phyloP scores from a whole-genome alignment of 2,888 invertebrate genomes.

The Dolichopus griseipennis region DNA sequence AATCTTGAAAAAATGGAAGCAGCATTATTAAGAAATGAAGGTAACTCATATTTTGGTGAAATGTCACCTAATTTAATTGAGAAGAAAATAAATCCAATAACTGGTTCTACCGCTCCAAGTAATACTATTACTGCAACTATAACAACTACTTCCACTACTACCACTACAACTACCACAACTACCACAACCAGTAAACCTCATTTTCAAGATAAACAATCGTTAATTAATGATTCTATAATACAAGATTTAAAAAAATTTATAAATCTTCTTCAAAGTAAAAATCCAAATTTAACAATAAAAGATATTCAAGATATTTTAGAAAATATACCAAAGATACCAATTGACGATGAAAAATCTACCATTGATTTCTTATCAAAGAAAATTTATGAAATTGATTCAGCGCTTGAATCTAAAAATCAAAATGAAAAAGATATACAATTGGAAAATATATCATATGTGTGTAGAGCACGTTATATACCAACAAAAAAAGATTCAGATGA shows the following conservation, averaged over 20 bases:
- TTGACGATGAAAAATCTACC: not conserved
- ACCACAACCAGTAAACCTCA: too few species aligned
- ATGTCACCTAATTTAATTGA: too few species aligned
- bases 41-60: too few species aligned
- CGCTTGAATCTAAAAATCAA: not conserved
- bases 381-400: not conserved
- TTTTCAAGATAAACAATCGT: too few species aligned
- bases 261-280: not conserved
- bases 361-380: not conserved
- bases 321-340: not conserved
- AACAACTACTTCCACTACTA: too few species aligned
- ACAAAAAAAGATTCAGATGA: not conserved
- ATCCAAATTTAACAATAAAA: not conserved
- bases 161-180: too few species aligned
- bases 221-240: too few species aligned
- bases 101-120: too few species aligned
- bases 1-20: not conserved
- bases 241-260: not conserved
- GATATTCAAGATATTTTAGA: not conserved
- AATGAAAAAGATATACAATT: not conserved
- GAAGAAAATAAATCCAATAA: too few species aligned
- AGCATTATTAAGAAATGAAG: not conserved
- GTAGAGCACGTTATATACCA: conserved; percentile 3
- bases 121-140: too few species aligned
- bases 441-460: not conserved